Conservation (phyloP, 37 sponge, comb jelly and placozoan species). For the Petrosia ficiformis region DNA sequence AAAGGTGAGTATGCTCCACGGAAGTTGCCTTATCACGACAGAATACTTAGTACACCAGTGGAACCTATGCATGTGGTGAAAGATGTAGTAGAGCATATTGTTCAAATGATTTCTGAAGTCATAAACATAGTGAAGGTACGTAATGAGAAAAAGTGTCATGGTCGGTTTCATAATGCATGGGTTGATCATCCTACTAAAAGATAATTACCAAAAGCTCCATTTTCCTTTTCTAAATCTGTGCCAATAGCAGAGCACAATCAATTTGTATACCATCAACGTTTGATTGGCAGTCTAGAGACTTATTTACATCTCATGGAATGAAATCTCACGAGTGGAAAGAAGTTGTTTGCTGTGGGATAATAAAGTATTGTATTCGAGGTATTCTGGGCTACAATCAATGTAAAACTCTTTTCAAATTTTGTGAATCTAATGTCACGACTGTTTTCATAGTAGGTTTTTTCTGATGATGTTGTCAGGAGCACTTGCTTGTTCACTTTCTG, state of each 20-base stretch:
- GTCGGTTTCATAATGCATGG: not conserved
- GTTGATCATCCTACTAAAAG: not conserved
- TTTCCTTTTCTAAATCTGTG: not conserved
- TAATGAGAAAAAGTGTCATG: not conserved
- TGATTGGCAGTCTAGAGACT: not conserved
- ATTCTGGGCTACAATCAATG: no score
- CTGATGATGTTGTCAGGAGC: no score
- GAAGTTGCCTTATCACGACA: constrained; percentile 7
- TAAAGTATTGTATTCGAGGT: no score
- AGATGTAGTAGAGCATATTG: constrained; percentile 8
- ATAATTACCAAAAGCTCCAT: not conserved
- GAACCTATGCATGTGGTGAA: constrained; percentile 20
- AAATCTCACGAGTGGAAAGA: not conserved
- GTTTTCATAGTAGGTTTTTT: no score
- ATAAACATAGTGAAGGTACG: constrained; percentile 1
- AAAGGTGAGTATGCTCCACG: constrained; percentile 2
- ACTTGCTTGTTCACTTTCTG: no score
- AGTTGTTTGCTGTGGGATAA: no score
- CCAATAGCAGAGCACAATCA: not conserved
- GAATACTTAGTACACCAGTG: constrained; percentile 10
- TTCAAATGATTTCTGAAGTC: not conserved
- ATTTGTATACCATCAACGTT: not conserved
- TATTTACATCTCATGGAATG: constrained; percentile 1
- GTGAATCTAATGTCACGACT: no score
- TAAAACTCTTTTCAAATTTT: no score